Conservation (phyloP, 2,888 invertebrate species). For the Atethmia centrago region DNA sequence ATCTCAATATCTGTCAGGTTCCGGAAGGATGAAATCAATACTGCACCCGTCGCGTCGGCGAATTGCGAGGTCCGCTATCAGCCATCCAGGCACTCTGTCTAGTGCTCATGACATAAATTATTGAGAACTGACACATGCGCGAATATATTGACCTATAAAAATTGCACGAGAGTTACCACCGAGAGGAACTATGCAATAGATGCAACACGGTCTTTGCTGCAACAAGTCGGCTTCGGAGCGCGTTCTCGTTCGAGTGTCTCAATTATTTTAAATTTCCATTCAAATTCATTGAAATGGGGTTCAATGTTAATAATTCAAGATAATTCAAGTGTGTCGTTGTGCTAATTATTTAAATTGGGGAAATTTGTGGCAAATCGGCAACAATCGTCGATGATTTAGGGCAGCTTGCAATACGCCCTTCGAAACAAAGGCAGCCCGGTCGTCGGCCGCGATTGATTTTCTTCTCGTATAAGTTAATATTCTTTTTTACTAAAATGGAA, state of each 20-base stretch:
- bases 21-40: slow-evolving; percentile 42
- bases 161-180: slow-evolving; percentile 47
- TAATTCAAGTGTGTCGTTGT: slow-evolving; percentile 2
- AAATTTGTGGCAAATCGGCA: background rate
- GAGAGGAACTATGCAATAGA: slow-evolving; percentile 52
- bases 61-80: slow-evolving; percentile 10
- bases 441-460: slow-evolving; percentile 31
- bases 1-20: slow-evolving; percentile 1
- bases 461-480: slow-evolving; percentile 29
- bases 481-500: background rate
- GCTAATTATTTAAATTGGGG: background rate
- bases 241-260: background rate
- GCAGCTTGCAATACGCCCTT: slow-evolving; percentile 13
- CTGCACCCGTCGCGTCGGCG: slow-evolving; percentile 16
- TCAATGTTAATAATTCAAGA: slow-evolving; percentile 11
- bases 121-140: slow-evolving; percentile 63
- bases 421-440: slow-evolving; percentile 36
- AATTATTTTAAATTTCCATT: slow-evolving; percentile 2
- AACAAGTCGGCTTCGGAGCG: slow-evolving; percentile 51
- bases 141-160: slow-evolving; percentile 65
- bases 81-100: slow-evolving; percentile 39
- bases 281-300: slow-evolving; percentile 7
- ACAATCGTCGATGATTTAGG: slow-evolving; percentile 1
- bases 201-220: slow-evolving; percentile 59
- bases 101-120: slow-evolving; percentile 55